Evolutionary conservation across 2,888 invertebrate genomes (phyloP).

Genomic region (Scaptomyza cyrtandrae): DNA sequence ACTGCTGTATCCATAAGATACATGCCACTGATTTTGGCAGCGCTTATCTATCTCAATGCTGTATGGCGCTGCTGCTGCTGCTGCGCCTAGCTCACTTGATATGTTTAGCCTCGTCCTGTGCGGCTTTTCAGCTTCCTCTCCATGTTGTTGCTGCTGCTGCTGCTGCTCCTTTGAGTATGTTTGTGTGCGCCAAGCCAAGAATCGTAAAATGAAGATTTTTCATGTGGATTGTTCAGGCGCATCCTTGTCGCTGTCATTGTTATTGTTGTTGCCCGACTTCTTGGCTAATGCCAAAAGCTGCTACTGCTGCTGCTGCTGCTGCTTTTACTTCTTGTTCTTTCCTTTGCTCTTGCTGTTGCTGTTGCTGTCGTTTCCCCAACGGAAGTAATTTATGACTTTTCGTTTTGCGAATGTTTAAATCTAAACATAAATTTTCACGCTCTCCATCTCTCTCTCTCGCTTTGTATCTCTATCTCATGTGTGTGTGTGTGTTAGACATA

Average conservation of each 20-base stretch:
- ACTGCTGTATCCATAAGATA: constrained; percentile 72
- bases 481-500: constrained; percentile 54
- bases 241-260: constrained; percentile 57
- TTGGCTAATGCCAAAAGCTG: constrained; percentile 69
- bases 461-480: constrained; percentile 45
- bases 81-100: constrained; percentile 62
- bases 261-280: constrained; percentile 52
- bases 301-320: constrained; percentile 46
- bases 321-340: constrained; percentile 14
- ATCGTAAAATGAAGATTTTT: constrained; percentile 81
- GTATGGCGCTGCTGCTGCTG: constrained; percentile 12
- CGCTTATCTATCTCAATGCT: constrained; percentile 73
- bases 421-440: constrained; percentile 75
- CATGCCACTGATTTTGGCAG: constrained; percentile 78
- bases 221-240: constrained; percentile 73
- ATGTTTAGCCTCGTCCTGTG: constrained; percentile 46
- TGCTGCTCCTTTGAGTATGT: constrained; percentile 2
- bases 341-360: not conserved
- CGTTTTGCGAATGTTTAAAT: constrained; percentile 80
- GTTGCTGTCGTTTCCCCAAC: constrained; percentile 68
- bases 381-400: constrained; percentile 81
- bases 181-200: constrained; percentile 53
- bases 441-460: constrained; percentile 18
- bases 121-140: constrained; percentile 1
- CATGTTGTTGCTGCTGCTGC: not conserved